These are phyloP conservation scores for Leucania comma DNA, from an alignment of 2,888 invertebrate species.

Conservation along the genomic window DNA sequence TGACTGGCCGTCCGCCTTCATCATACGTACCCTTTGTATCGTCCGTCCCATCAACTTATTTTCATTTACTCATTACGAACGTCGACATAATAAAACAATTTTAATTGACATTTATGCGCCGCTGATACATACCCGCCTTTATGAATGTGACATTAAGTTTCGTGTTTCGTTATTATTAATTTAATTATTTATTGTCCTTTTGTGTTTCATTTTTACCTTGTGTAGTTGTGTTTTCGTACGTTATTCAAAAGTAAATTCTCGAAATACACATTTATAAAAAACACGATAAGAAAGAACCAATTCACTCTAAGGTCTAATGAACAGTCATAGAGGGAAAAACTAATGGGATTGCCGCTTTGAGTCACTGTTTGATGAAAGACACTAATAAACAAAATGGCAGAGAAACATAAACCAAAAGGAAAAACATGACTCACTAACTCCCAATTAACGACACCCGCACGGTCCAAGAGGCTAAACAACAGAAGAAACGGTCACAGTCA, in stretches of 20 bases:
- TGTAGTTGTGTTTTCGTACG: background rate
- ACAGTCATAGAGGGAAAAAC: background rate
- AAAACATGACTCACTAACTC: constrained; percentile 14
- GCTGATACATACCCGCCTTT: constrained; percentile 66
- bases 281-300: background rate
- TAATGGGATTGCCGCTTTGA: background rate
- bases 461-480: constrained; percentile 19
- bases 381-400: constrained; percentile 1
- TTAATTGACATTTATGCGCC: constrained; percentile 71
- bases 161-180: constrained; percentile 68
- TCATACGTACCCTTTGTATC: constrained; percentile 19
- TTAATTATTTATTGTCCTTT: constrained; percentile 62
- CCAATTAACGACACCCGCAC: constrained; percentile 35
- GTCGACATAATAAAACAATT: constrained; percentile 67
- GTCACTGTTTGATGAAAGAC: background rate
- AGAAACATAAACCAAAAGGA: background rate
- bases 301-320: background rate
- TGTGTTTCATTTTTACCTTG: constrained; percentile 5
- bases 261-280: background rate
- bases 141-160: constrained; percentile 64
- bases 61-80: constrained; percentile 63
- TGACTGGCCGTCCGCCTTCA: constrained; percentile 25
- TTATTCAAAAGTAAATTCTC: background rate
- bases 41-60: constrained; percentile 39
- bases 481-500: constrained; percentile 28